Evolutionary conservation across 2,113 vertebrate genomes (phyloP), one percentile per base, ranked within the genome.

Genomic region (Clarias magur): DNA sequence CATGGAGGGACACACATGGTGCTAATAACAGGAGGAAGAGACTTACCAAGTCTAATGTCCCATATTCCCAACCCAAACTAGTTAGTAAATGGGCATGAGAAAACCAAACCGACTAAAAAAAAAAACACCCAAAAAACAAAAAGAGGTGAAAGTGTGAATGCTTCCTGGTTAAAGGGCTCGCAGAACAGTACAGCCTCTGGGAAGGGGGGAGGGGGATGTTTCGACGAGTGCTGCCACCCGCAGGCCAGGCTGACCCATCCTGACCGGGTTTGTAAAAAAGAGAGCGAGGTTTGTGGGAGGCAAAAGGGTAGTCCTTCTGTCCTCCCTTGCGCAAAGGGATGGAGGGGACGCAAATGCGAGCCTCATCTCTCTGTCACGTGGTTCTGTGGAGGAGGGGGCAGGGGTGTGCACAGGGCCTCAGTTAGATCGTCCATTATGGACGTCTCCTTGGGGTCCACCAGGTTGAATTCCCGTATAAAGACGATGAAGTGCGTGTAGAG

Each of bases 391-490:
- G 70, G 75, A 30, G 88, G 88, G 0, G 90, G 90, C 42, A 89
- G 82, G 0, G 95, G 96, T 86, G 93, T 94, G 94, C 97, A 99
- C 92, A 99, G 97, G 91, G 96, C 94, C 95, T 99, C 98, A 0
- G 97, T 98, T 95, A 99, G 97, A 95, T 99, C 98, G 59, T 99
- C 98, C 98, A 99, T 97, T 95, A 99, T 95, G 90, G 97, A 96
- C 90, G 96, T 98, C 95, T 99, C 98, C 96, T 99, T 99, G 95
- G 97, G 96, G 95, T 99, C 98, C 88, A 99, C 97, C 95, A 99
- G 95, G 94, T 96, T 98, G 97, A 99, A 99, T 94, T 99, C 98
- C 95, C 98, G 95, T 94, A 98, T 96, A 92, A 99, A 99, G 94
- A 99, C 96, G 91, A 99, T 96, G 97, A 99, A 99, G 95, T 99